Evolutionary conservation across 2,113 vertebrate genomes (phyloP).

Genomic region (Gymnarchus niloticus): DNA sequence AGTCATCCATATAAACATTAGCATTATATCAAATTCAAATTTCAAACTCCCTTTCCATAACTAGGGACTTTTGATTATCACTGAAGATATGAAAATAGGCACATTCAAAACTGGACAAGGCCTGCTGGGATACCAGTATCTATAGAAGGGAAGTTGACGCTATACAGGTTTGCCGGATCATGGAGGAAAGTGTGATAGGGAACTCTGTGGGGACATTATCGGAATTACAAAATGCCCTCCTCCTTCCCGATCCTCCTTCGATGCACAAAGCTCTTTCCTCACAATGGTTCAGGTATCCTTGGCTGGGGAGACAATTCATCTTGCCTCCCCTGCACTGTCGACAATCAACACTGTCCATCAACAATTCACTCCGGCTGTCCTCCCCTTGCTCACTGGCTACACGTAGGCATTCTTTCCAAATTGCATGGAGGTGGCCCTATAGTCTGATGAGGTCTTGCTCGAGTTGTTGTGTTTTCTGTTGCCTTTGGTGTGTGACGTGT

Average conservation of each 20-base stretch:
- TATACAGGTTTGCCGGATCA: not conserved
- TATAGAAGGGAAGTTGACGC: not conserved
- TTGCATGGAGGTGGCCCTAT: constrained; percentile 55
- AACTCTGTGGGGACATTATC: not conserved
- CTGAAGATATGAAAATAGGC: not conserved
- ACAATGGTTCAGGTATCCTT: not conserved
- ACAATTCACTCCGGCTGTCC: not conserved
- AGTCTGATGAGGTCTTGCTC: constrained; percentile 42
- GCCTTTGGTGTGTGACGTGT: constrained; percentile 67
- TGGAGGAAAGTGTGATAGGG: not conserved
- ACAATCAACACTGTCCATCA: not conserved
- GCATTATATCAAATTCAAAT: not conserved
- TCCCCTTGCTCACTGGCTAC: constrained; percentile 30
- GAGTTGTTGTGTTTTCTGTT: constrained; percentile 54
- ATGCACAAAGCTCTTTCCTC: not conserved
- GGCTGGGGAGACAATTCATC: not conserved
- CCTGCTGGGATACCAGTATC: not conserved
- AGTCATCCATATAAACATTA: not conserved
- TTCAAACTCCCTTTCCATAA: not conserved
- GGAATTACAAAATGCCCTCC: not conserved
- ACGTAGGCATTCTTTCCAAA: constrained; percentile 71
- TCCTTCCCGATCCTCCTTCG: not conserved
- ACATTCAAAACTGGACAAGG: not conserved
- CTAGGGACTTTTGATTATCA: not conserved
- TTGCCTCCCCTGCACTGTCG: not conserved